Evolutionary conservation across 64 coral and sea anemone genomes (phyloP), one percentile per base, ranked within the genome.

Genomic region (Pocillopora verrucosa): DNA sequence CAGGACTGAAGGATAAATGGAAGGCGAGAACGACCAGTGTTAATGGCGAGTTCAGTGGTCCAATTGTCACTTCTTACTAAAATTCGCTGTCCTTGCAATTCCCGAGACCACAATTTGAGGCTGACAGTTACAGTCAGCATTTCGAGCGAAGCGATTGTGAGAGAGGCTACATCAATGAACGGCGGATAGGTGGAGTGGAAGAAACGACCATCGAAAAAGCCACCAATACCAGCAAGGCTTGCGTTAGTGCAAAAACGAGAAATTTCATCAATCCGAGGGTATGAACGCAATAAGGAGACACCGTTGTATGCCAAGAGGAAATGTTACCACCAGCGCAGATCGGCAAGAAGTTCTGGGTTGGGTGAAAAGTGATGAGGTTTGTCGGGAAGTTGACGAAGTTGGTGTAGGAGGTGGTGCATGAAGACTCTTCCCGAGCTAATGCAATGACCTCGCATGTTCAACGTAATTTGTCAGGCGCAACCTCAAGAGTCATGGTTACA

Each of bases 361-460:
- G 74, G 4, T 25, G 56, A n/a, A 34, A 75, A 37, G 10, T 9
- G 73, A 34, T 59, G 9, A 19, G n/a, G 75, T 13, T n/a, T 76
- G 25, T 36, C 16, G 37, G 72, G 58, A 36, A 77, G 61, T 4
- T 10, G 15, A 19, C 87, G 74, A 26, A 90, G 58, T 56, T 26
- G 51, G 38, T 80, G 45, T 13, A 88, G 61, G 11, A 93, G 62
- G 51, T 76, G 77, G 9, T 65, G 77, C 77, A 82, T 88, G 30
- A 74, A 92, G 13, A 88, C 58, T 59, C 79, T 41, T 13, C 91
- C 91, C 5, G 91, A 83, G 22, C 80, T 70, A 16, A 87, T 64
- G 38, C 82, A 92, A 64, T 51, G 41, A 51, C 3, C 41, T 51
- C 41, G 41, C 3, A 51, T 51, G 1, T 51, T 51, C 41, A 7